Evolutionary conservation across 2,888 invertebrate genomes (phyloP).

Genomic region (Luffia ferchaultella): DNA sequence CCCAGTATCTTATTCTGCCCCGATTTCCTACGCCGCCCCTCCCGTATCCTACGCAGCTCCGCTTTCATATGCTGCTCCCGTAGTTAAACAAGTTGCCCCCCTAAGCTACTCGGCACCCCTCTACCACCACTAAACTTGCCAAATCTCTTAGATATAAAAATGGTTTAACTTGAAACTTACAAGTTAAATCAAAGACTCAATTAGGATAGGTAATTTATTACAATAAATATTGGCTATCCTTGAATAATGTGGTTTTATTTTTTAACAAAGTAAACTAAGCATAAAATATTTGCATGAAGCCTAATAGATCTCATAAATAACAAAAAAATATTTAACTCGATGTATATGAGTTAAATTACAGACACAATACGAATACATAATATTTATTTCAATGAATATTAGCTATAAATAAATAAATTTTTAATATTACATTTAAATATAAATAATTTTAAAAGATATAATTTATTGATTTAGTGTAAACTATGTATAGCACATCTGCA

Average conservation of each 20-base stretch:
- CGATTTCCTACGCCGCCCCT: slow-evolving; percentile 10
- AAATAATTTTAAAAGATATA: too few species aligned
- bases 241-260: not conserved
- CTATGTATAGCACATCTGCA: too few species aligned
- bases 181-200: slow-evolving; percentile 1
- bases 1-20: slow-evolving; percentile 19
- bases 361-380: too few species aligned
- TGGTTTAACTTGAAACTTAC: too few species aligned
- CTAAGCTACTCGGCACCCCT: slow-evolving; percentile 1
- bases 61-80: slow-evolving; percentile 21
- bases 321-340: too few species aligned
- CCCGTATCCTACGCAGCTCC: slow-evolving; percentile 16
- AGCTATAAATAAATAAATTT: too few species aligned
- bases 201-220: slow-evolving; percentile 24
- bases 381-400: too few species aligned
- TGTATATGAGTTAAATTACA: too few species aligned
- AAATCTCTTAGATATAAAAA: too few species aligned
- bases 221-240: slow-evolving; percentile 29
- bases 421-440: too few species aligned
- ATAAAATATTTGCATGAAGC: not conserved
- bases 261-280: not conserved
- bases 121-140: slow-evolving; percentile 47
- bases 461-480: too few species aligned
- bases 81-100: slow-evolving; percentile 6
- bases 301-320: too few species aligned